Base-by-base conservation (phyloP, 2,797 vertebrate species). In the Smutsia temminckii region DNA sequence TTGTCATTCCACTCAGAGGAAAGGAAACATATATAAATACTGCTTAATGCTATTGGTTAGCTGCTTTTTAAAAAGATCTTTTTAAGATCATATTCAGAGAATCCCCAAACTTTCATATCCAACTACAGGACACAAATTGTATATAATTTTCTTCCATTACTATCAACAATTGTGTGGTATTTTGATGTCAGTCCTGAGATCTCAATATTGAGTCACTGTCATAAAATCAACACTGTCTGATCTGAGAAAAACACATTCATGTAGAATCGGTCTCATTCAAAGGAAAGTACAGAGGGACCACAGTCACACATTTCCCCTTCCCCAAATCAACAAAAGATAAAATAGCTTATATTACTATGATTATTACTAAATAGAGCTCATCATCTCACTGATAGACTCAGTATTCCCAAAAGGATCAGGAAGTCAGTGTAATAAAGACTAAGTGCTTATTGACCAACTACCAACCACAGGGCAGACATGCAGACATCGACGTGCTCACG, bases 21-120 rank as follows among this genome's bases (percentile, higher is more conserved):
- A 95, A 71, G 42, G 27, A 78, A 59, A 87, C n/a, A 87, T 95
- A 97, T 96, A 97, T 87, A 98, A 98, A 95, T 61, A 89, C 61
- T 79, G 37, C 72, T 97, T 98, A 88, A 97, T 96, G 63, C 11
- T 87, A 57, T 64, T 91, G 94, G 91, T 96, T 96, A 97, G 88
- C 85, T 96, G 85, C 6, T 93, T 95, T 61, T 40, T 34, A 59
- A 89, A 86, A 72, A 71, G 18, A 85, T 71, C 53, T 46, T 2
- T 93, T 96, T 87, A 90, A 97, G 59, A 96, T 94, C 85, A 95
- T 32, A 42, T 94, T 93, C 81, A 96, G 14, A 97, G 34, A 97
- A 96, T 84, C 85, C 51, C 12, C 4, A 77, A 87, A 42, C 5
- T 93, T 92, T 91, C 74, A 91, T 71, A 46, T 12, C 79, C 84